Evolutionary conservation across 2,797 vertebrate species (phyloP), one percentile per base, ranked within the genome.

Genomic region (Acanthis flammea): DNA sequence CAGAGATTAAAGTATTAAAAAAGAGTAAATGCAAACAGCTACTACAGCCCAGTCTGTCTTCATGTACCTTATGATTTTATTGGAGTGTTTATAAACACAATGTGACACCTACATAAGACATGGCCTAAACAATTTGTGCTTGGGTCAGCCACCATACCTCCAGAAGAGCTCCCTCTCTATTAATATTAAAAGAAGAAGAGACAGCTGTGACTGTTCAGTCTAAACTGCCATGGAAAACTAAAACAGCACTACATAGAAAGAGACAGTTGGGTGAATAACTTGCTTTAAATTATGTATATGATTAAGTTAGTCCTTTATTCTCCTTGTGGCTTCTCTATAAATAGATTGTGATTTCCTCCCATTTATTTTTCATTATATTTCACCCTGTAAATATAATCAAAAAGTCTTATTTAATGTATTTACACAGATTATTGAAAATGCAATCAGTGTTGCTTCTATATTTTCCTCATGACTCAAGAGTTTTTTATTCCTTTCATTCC

Each of bases 161-260:
- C 58, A 72, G 65, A 92, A 91, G 77, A 72, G 5, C 42, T 94
- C 39, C 30, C 19, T 92, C 47, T 90, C 47, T 68, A 80, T 95
- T 86, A 72, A 94, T 91, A 93, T 92, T 94, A 80, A 86, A 96
- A 81, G 82, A 96, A 85, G 85, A 92, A 92, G 55, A 96, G 72
- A 75, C 83, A 89, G 54, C 57, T 96, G 67, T 78, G 82, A 72
- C 44, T 88, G 57, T 42, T 95, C 63, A 37, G n/a, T 79, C 66
- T 81, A 74, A 88, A 92, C 42, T 77, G 70, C 57, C 19, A 67
- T 5, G 19, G 78, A 73, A 90, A 94, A 92, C 22, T 65, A 33
- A 71, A 74, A 42, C 31, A 48, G 6, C 19, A 31, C 21, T 60
- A n/a, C 33, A 63, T 39, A 60, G 33, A 63, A 86, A 93, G 39